These are phyloP conservation scores for Hippoglossus stenolepis DNA, from an alignment of 2,113 vertebrate genomes.

Conservation along the genomic window DNA sequence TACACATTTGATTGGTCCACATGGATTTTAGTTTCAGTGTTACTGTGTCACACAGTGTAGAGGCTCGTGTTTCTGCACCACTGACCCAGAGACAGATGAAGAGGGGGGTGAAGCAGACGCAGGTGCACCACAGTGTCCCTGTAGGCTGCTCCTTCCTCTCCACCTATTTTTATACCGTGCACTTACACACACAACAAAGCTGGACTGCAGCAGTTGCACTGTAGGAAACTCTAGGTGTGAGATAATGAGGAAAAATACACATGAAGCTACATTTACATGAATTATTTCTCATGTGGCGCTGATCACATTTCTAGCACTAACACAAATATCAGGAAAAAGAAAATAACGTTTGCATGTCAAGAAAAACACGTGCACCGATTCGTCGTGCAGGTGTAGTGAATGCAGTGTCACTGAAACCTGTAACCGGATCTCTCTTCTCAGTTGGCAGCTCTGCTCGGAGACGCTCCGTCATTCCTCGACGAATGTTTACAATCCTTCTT, in stretches of 20 bases:
- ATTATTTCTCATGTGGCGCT: background rate
- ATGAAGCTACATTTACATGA: background rate
- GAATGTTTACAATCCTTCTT: slow-evolving; percentile 74
- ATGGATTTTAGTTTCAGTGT: background rate
- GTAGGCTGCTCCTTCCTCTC: background rate
- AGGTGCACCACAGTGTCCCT: slow-evolving; percentile 42
- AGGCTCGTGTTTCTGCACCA: slow-evolving; percentile 47
- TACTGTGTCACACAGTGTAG: background rate
- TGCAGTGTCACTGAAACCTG: slow-evolving; percentile 7
- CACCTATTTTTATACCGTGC: background rate
- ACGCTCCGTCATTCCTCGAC: slow-evolving; percentile 70
- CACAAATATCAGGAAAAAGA: background rate
- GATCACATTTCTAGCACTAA: background rate
- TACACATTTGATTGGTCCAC: background rate
- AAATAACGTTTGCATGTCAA: background rate
- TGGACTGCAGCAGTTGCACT: background rate
- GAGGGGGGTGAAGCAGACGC: slow-evolving; percentile 34
- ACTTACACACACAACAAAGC: background rate
- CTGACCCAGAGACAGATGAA: slow-evolving; percentile 26
- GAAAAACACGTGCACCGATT: background rate
- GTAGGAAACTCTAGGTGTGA: background rate
- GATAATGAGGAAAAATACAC: background rate
- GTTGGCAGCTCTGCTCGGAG: slow-evolving; percentile 73
- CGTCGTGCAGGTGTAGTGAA: background rate
- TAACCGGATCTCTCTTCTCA: slow-evolving; percentile 46